Evolutionary conservation across 2,888 invertebrate genomes (phyloP).

Genomic region (Kuschelorhynchus macadamiae): DNA sequence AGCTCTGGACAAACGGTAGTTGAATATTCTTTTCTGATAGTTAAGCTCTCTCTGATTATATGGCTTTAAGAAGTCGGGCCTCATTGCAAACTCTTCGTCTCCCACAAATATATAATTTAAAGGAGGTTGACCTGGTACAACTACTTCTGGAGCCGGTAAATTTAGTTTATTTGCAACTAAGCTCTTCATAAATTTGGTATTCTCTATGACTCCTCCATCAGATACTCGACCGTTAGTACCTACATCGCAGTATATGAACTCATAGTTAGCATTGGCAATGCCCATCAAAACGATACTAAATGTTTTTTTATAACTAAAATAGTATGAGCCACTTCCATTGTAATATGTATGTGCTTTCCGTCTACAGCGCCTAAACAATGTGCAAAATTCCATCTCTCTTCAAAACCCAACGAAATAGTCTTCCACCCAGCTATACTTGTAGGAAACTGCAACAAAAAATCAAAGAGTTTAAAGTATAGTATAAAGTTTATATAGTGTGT

Average conservation of each 20-base stretch:
- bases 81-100: constrained; percentile 41
- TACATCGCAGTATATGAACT: constrained; percentile 21
- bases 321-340: constrained; percentile 29
- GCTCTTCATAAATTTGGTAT: constrained; percentile 17
- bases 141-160: constrained; percentile 12
- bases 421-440: constrained; percentile 33
- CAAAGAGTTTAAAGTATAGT: too few species aligned
- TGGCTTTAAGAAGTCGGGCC: constrained; percentile 37
- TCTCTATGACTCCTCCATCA: constrained; percentile 15
- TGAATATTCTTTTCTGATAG: constrained; percentile 19
- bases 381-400: constrained; percentile 37
- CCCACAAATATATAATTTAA: constrained; percentile 37
- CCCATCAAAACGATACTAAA: constrained; percentile 31
- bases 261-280: constrained; percentile 32
- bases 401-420: constrained; percentile 21
- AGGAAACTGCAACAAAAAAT: constrained; percentile 30
- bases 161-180: constrained; percentile 25
- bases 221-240: constrained; percentile 22
- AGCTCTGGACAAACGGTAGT: constrained; percentile 1
- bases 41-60: constrained; percentile 30
- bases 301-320: constrained; percentile 15
- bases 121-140: constrained; percentile 2
- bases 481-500: background rate
- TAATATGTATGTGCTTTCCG: constrained; percentile 28
- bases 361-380: constrained; percentile 23